A percentile compares a stretch with the other conserved stretches of the same genome.
Conservation (phyloP, 2,113 vertebrate genomes). For the Platycercus adscitus region DNA sequence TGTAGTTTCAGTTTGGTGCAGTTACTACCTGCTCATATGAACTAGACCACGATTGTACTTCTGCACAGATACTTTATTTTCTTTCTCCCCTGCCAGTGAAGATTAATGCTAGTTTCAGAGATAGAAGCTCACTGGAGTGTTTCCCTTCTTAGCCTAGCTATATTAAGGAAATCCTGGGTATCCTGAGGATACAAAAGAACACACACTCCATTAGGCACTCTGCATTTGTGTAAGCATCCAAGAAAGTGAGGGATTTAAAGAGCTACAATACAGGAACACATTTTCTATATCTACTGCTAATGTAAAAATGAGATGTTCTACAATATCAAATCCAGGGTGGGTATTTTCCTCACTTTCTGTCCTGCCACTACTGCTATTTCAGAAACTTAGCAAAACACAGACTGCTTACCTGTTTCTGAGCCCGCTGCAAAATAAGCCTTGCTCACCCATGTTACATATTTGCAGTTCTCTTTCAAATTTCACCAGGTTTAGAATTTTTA, state of each 20-base stretch:
- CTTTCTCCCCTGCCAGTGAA: background rate
- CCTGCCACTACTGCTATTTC: background rate
- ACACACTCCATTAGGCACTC: background rate
- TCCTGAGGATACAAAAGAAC: background rate
- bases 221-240: background rate
- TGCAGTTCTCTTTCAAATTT: background rate
- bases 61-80: background rate
- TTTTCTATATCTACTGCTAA: background rate
- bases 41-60: constrained; percentile 6
- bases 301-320: background rate
- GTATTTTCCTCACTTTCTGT: background rate
- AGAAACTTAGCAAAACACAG: background rate
- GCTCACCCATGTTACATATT: accelerated
- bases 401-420: background rate
- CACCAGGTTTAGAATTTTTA: background rate
- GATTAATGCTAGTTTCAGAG: background rate
- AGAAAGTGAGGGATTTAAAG: background rate
- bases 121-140: background rate
- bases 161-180: constrained; percentile 28
- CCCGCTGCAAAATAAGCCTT: background rate
- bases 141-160: constrained; percentile 53
- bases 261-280: background rate
- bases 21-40: background rate
- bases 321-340: background rate
- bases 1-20: background rate